Percentiles rank a stretch among this genome's conserved stretches.
Evolutionary conservation across 2,113 vertebrate genomes (phyloP).

Genomic region (Notothenia coriiceps): DNA sequence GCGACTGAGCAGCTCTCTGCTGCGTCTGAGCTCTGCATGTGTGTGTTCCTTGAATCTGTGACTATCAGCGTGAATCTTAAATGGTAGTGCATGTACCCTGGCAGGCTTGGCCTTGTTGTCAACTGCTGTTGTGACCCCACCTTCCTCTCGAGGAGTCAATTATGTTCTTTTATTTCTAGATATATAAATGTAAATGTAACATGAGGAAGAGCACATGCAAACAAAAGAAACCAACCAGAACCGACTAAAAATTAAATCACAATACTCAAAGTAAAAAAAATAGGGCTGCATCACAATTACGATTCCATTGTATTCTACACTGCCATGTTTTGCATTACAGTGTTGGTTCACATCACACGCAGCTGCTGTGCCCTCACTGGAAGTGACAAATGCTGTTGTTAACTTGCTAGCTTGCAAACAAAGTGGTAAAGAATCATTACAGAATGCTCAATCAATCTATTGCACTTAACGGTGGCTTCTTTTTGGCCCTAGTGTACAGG

Average conservation of each 20-base stretch:
- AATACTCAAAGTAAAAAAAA: neutral
- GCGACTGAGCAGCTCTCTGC: conserved; percentile 38
- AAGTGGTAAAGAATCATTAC: too few relatives aligned
- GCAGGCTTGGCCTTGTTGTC: conserved; percentile 57
- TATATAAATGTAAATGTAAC: neutral
- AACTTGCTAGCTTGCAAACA: too few relatives aligned
- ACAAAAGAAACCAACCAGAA: neutral
- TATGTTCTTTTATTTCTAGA: neutral
- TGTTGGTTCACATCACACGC: too few relatives aligned
- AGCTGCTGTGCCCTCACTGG: too few relatives aligned
- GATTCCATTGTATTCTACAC: too few relatives aligned
- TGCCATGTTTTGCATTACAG: too few relatives aligned
- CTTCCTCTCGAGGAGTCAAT: neutral
- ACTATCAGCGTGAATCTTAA: conserved; percentile 27
- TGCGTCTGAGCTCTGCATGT: conserved; percentile 6
- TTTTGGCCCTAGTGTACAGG: too few relatives aligned
- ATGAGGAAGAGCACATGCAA: neutral
- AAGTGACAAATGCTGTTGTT: too few relatives aligned
- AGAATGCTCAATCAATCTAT: too few relatives aligned
- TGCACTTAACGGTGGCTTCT: too few relatives aligned
- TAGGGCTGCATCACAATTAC: too few relatives aligned
- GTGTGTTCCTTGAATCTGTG: conserved; percentile 12
- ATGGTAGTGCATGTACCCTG: conserved; percentile 17
- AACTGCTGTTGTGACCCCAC: neutral
- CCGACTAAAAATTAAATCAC: neutral